Base-by-base conservation (phyloP, 2,797 vertebrate genomes). In the Rhynchonycteris naso region DNA sequence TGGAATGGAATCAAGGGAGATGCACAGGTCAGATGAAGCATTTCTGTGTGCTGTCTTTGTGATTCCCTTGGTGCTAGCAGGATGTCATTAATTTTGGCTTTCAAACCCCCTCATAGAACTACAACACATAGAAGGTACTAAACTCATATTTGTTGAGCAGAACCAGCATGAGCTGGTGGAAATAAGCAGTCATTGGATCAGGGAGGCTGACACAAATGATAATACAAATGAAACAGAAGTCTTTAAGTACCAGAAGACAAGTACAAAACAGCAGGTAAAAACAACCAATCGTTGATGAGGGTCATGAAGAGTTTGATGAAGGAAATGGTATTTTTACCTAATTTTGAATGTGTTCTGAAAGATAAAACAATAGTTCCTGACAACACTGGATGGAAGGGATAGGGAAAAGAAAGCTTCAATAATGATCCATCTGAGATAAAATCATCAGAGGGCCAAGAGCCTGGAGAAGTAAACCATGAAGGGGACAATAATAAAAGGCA, bases 11-110 rank as follows among this genome's bases (percentile, higher is more conserved):
- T 66, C 54, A 35, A 4, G 1, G 7, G 33, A 88, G 66, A 43
- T 8, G 7, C 0, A 12, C 5, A 9, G 68, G 15, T 5, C 19
- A 4, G 58, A 15, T 12, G 19, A n/a, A 2, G 19, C 2, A 1
- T 13, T 87, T 35, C 54, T n/a, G 2, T 11, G 8, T 5, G 4
- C 4, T 26, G 30, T 30, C 22, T 1, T 11, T 22, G 9, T 1
- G 5, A 58, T 10, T 26, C 63, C 5, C 18, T 63, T 22, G 15
- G 4, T 26, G 24, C 47, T 18, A 14, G 54, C 26, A n/a, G 7
- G 19, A 0, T 5, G 8, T 30, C 43, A 16, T 8, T 68, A 4
- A 47, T 19, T 71, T 68, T 54, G 30, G 21, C 63, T 68, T 56
- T 28, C 12, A 22, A 7, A 1, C 28, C 26, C 11, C 3, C 35